A percentile compares a stretch with the other conserved stretches of the same genome.
Conservation (phyloP, 1,140 invertebrate genomes). For the Brachionus rotundiformis region DNA sequence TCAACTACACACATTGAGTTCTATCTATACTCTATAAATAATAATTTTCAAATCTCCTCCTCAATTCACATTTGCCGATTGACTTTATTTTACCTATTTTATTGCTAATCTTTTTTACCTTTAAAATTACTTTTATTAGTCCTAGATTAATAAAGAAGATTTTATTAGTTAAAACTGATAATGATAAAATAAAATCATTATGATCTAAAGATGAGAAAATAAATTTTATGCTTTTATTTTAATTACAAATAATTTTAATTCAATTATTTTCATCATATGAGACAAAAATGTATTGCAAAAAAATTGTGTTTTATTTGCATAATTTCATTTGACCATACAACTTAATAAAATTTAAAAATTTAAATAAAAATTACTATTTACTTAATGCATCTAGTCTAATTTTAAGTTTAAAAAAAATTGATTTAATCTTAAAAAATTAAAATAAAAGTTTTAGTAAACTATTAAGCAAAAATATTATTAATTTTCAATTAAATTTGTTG, state of each 20-base stretch:
- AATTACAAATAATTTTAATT: background rate
- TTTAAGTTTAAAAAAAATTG: no score
- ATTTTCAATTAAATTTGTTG: no score
- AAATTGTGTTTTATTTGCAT: no score
- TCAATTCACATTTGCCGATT: background rate
- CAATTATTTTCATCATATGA: background rate
- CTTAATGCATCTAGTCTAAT: no score
- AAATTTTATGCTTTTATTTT: background rate
- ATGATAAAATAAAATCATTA: background rate
- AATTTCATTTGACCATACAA: background rate
- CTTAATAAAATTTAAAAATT: no score
- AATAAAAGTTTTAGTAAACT: no score
- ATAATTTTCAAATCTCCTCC: background rate
- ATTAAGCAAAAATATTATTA: no score
- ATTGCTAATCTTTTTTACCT: conserved; percentile 9
- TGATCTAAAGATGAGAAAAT: background rate
- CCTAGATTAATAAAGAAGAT: background rate
- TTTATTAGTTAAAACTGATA: no score
- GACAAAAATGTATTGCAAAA: background rate
- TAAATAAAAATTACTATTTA: no score
- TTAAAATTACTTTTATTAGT: background rate
- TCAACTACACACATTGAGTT: background rate
- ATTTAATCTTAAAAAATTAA: no score
- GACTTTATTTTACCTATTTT: conserved; percentile 5
- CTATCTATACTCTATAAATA: background rate